Percentiles rank a stretch among this genome's conserved stretches.
These are phyloP conservation scores for Volucella inflata DNA, from an alignment of 2,888 invertebrate genomes.

Conservation along the genomic window DNA sequence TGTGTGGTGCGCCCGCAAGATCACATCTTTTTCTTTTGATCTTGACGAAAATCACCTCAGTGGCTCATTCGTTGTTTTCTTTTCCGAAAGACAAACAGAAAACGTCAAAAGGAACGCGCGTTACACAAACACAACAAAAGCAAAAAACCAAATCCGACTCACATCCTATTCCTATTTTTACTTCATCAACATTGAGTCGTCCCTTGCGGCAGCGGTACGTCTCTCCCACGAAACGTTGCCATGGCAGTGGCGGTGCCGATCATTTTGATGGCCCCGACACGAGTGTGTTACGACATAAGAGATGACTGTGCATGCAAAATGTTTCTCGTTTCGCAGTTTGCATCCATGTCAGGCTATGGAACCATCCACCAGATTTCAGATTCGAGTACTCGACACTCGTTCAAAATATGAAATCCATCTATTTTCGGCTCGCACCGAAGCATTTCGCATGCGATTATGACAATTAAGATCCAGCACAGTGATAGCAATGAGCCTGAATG, in stretches of 20 bases:
- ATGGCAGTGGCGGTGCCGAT: conserved; percentile 67
- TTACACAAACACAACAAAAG: conserved; percentile 7
- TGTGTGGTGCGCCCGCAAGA: conserved; percentile 16
- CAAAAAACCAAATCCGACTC: conserved; percentile 34
- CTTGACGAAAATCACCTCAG: conserved; percentile 68
- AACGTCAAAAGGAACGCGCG: conserved; percentile 51
- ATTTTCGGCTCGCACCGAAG: conserved; percentile 71
- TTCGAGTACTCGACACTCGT: conserved; percentile 25
- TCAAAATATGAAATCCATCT: conserved; percentile 71
- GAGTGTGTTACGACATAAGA: conserved; percentile 57
- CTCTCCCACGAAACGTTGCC: neutral
- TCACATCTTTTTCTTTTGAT: conserved; percentile 58
- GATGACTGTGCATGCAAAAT: conserved; percentile 69
- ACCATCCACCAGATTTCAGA: conserved; percentile 9
- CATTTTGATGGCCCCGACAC: conserved; percentile 65
- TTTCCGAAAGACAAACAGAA: conserved; percentile 60
- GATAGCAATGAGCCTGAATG: conserved; percentile 74
- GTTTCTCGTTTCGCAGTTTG: conserved; percentile 65
- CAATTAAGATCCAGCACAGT: conserved; percentile 75
- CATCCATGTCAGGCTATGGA: conserved; percentile 44
- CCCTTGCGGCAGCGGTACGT: conserved; percentile 52
- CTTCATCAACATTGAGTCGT: conserved; percentile 68
- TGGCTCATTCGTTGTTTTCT: conserved; percentile 55
- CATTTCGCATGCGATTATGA: conserved; percentile 74
- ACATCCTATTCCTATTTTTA: conserved; percentile 73